Evolutionary conservation across 2,113 vertebrate genomes (phyloP), one percentile per base, ranked within the genome.

Genomic region (Mesocricetus auratus): DNA sequence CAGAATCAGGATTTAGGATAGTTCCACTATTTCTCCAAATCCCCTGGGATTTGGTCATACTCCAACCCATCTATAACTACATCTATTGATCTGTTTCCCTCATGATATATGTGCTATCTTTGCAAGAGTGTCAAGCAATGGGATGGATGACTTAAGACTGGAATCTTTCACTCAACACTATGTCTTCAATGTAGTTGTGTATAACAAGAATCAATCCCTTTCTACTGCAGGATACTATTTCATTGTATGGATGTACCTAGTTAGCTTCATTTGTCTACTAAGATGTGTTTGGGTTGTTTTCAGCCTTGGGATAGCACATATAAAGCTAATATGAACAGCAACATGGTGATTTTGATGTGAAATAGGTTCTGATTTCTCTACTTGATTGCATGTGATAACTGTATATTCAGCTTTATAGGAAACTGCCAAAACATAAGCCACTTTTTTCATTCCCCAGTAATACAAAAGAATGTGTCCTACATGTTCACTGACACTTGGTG

Each of bases 301-400:
- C 16, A 89, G 36, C 36, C 56, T 62, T 77, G 66, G 21, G 15
- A 47, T 45, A 45, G 26, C n/a, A 91, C 11, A 75, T 17, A 53
- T 56, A 64, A 60, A 88, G 60, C 22, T 45, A 31, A 60, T 53
- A 8, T 24, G 2, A 8, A n/a, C 26, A 69, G 60, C 50, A 39
- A 56, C 36, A n/a, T 45, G 22, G 0, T 87, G 42, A 64, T 66
- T 68, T 93, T 50, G 21, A 26, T 79, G 74, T 89, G 50, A 73
- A 74, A 0, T 86, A 58, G 77, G 21, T 85, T 94, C 24, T 62
- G 7, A 85, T 90, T 85, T 96, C 66, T 91, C 22, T 92, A 26
- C 45, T 89, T 90, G 60, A 39, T 21, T 94, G 9, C 5, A 74
- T 31, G 64, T 17, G n/a, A 8, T 69, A 69, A 9, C 1, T 73